Evolutionary conservation across 2,888 invertebrate genomes (phyloP).

Genomic region (Perithous albicinctus): DNA sequence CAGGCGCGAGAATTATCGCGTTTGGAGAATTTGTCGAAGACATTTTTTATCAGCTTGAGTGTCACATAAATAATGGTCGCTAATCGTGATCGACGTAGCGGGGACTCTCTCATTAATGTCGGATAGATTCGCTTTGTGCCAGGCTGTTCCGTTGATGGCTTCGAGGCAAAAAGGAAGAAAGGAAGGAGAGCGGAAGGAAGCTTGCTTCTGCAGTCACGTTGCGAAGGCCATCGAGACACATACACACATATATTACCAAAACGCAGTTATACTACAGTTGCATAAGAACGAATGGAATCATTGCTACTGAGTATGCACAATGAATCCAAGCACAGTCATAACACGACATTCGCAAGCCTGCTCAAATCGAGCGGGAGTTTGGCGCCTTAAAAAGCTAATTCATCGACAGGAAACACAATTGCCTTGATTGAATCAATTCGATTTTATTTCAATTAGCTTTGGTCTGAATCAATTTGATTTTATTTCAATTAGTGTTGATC

Average conservation of each 20-base stretch:
- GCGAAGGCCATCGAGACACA: constrained; percentile 28
- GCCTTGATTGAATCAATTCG: not conserved
- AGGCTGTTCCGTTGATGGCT: not conserved
- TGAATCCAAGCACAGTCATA: constrained; percentile 8
- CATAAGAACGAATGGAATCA: constrained; percentile 41
- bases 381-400: not conserved
- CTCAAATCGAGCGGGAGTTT: not conserved
- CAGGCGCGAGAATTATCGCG: constrained; percentile 22
- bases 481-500: too few relatives aligned
- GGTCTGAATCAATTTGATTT: too few relatives aligned
- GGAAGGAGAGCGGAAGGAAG: constrained; percentile 39
- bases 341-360: not conserved
- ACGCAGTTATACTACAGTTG: constrained; percentile 14
- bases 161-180: constrained; percentile 9
- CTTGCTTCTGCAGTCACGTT: not conserved
- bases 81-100: constrained; percentile 26
- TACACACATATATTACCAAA: not conserved
- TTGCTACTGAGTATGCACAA: constrained; percentile 2
- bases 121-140: constrained; percentile 26
- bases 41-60: constrained; percentile 40
- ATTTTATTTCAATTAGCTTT: too few relatives aligned
- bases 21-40: constrained; percentile 7
- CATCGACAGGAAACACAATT: not conserved
- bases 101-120: constrained; percentile 37
- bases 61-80: constrained; percentile 58